Evolutionary conservation across 2,888 invertebrate species (phyloP).

Genomic region (Dynastes grantii): DNA sequence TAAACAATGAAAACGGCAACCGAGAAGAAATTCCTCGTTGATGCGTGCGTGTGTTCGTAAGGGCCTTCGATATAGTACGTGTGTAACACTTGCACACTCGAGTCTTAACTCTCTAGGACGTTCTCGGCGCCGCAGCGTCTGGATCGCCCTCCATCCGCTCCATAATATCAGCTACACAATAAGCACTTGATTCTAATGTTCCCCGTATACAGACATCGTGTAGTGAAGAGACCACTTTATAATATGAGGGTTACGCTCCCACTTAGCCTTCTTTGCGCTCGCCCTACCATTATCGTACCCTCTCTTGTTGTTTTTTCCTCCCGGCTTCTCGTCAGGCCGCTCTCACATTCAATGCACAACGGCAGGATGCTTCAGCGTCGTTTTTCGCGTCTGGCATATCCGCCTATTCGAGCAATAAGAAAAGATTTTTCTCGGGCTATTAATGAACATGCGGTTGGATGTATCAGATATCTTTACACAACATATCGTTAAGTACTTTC

Average conservation of each 20-base stretch:
- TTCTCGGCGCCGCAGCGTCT: conserved; percentile 11
- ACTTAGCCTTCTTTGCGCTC: conserved; percentile 34
- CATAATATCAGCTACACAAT: conserved; percentile 44
- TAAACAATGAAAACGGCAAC: conserved; percentile 41
- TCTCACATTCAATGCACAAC: conserved; percentile 39
- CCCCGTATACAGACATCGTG: conserved; percentile 42
- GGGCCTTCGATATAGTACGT: neutral
- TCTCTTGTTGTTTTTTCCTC: neutral
- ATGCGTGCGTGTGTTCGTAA: conserved; percentile 14
- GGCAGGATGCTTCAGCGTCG: conserved; percentile 37
- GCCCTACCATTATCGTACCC: neutral
- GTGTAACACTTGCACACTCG: conserved; percentile 35
- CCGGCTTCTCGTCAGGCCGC: conserved; percentile 13
- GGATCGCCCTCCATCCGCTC: conserved; percentile 30
- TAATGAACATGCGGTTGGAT: conserved; percentile 18
- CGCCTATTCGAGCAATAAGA: conserved; percentile 20
- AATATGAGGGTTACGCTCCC: conserved; percentile 44
- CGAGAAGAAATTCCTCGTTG: neutral
- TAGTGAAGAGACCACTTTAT: conserved; percentile 45
- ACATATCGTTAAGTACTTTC: conserved; percentile 18
- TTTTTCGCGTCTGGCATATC: conserved; percentile 31
- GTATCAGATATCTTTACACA: conserved; percentile 35
- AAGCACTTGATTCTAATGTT: conserved; percentile 47
- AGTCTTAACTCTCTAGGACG: conserved; percentile 33
- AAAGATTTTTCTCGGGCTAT: conserved; percentile 21